Base-by-base conservation (phyloP, 2,113 vertebrate species). In the Campylomormyrus tamandua region DNA sequence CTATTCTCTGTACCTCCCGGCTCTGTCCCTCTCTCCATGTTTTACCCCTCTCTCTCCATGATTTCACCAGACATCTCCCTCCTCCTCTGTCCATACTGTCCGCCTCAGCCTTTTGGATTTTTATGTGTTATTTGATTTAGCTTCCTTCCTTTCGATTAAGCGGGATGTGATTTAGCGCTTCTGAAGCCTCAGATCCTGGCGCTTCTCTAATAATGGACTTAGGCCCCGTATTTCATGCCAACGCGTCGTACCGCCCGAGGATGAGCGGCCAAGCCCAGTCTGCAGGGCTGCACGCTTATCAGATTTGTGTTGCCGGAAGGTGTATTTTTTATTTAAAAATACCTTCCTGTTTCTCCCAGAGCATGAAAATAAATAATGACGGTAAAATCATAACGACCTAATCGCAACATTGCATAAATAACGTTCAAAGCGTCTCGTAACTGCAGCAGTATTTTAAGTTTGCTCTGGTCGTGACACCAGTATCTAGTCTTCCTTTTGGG, bases 291-390 rank as follows among this genome's bases (percentile, higher is more conserved):
- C 91, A 88, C 89, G 70, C 87, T 90, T 88, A 92, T 93, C 90
- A 91, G 50, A 89, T 91, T 17, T 89, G 87, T 85, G 83, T 89
- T 92, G 74, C 42, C 48, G 35, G 50, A 56, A 31, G 17, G 90
- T 83, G 74, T 84, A 90, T 90, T 53, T 90, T 93, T 89, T 90
- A 89, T 35, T 83, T 87, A 48, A 42, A 53, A 49, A 53, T 42
- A 9, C 35, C 56, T 91, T 48, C 87, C 91, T 89, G 89, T 92
- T 91, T 88, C 91, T 91, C 90, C 90, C 74, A 92, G 91, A 91
- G 66, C 90, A 58, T 89, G 91, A 74, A 13, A 89, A 89, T 94
- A 93, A 95, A 94, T 94, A 93, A 91, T 91, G 90, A 46, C n/a
- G 46, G 11, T 85, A 46, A 66, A 90, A 91, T 92, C 90, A 93